Conservation (phyloP, 2,888 invertebrate genomes). For the Sphecodes monilicornis region DNA sequence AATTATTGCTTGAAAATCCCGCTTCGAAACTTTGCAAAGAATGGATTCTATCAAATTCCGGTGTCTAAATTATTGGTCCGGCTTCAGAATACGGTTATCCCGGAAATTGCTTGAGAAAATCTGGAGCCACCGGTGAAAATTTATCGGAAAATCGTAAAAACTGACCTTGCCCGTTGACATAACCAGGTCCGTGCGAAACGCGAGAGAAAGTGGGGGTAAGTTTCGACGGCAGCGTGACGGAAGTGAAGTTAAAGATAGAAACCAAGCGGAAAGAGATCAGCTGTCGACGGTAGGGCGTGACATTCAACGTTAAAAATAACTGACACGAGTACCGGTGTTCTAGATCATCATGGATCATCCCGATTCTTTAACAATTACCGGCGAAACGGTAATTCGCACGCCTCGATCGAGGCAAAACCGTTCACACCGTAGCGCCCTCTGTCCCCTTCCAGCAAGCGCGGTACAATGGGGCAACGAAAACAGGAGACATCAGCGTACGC, state of each 20-base stretch:
- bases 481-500: too few species aligned
- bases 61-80: rapidly evolving
- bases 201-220: background rate
- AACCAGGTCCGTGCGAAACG: background rate
- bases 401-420: too few species aligned
- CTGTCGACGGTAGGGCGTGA: slow-evolving; percentile 36
- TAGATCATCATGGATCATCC: background rate
- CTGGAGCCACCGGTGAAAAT: background rate
- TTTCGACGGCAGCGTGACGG: slow-evolving; percentile 36
- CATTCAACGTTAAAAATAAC: slow-evolving; percentile 53
- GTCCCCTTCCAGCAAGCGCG: too few species aligned
- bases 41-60: background rate
- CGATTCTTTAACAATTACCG: background rate
- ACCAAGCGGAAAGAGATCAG: slow-evolving; percentile 43
- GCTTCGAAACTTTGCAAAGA: background rate
- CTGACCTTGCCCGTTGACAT: slow-evolving; percentile 40
- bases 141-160: slow-evolving; percentile 1
- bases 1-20: too few species aligned
- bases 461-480: too few species aligned
- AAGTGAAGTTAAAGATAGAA: slow-evolving; percentile 60
- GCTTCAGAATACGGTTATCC: background rate
- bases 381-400: background rate
- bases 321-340: background rate
- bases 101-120: background rate
- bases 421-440: too few species aligned